Conservation (phyloP, 2,113 vertebrate species). For the Platichthys flesus region DNA sequence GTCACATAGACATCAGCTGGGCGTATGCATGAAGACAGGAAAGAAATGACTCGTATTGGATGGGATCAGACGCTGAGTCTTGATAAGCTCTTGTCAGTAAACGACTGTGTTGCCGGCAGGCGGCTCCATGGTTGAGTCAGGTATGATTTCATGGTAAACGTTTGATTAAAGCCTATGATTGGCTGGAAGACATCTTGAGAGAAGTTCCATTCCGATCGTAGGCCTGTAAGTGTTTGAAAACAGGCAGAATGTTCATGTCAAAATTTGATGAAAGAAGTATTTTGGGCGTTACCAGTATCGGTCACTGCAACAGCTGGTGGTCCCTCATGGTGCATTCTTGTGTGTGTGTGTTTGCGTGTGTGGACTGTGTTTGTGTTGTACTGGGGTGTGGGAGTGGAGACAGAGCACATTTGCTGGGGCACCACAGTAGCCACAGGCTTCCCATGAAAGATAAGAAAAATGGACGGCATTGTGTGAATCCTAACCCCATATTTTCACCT, state of each 20-base stretch:
- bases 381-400: slow-evolving; percentile 53
- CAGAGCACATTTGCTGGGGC: slow-evolving; percentile 59
- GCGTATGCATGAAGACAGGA: background rate
- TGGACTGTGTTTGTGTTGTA: slow-evolving; percentile 42
- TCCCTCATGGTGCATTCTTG: slow-evolving; percentile 71
- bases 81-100: slow-evolving; percentile 17
- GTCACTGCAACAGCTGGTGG: slow-evolving; percentile 71
- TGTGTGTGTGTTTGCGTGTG: slow-evolving; percentile 47
- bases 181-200: background rate
- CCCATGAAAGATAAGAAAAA: slow-evolving; percentile 46
- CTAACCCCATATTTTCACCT: slow-evolving; percentile 12
- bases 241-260: slow-evolving; percentile 15
- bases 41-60: background rate
- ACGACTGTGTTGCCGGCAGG: background rate
- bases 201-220: background rate
- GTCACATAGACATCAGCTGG: slow-evolving; percentile 1
- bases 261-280: slow-evolving; percentile 53
- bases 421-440: slow-evolving; percentile 54
- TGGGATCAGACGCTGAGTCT: slow-evolving; percentile 19
- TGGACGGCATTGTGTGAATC: slow-evolving; percentile 33
- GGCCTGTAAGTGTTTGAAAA: slow-evolving; percentile 2
- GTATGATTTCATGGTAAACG: slow-evolving; percentile 14
- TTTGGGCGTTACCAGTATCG: slow-evolving; percentile 54
- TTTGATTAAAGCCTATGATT: background rate
- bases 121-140: background rate